Evolutionary conservation across 1,140 invertebrate species (phyloP), one percentile per base, ranked within the genome.

Genomic region (Drosophila jambulina): DNA sequence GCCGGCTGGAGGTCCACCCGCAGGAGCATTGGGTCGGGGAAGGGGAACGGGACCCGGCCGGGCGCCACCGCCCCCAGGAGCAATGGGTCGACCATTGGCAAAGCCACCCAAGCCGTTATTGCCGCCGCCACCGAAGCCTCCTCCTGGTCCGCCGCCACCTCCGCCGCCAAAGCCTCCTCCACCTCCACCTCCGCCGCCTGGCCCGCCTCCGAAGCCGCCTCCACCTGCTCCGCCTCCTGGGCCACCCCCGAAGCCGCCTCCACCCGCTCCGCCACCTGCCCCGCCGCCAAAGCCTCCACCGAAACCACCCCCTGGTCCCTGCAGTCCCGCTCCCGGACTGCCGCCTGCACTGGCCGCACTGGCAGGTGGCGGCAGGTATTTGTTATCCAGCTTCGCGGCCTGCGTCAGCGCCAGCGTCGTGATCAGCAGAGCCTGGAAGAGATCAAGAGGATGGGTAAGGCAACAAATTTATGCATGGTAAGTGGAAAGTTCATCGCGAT

Each of bases 341-440:
- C 93, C 85, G 53, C 91, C 78, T 19, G 82, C 78, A 29, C 75
- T 87, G 21, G 87, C 84, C 13, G 91, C 91, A 79, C 77, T 88
- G 23, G 90, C 82, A 2, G 91, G 90, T 15, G 93, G 93, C 2
- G 93, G 93, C 40, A 94, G 77, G 61, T 94, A 94, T 69, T 92
- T 93, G 69, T 93, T 93, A 56, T 94, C 93, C 42, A 94, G 74
- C 38, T 91, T 92, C 15, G 92, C 93, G 51, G 86, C 78, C 40
- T 85, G 72, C 57, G 91, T 68, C 32, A 82, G 77, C 69, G 84
- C 72, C 61, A 82, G 36, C 43, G 80, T 72, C 54, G 70, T 49
- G 45, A 91, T 49, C 74, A 88, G 23, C 92, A 90, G 68, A 84
- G 77, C 90, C 93, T 86, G 48, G 76, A 87, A 75, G 6, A 72